Conservation (phyloP, 2,113 vertebrate genomes). For the Chinchilla lanigera region DNA sequence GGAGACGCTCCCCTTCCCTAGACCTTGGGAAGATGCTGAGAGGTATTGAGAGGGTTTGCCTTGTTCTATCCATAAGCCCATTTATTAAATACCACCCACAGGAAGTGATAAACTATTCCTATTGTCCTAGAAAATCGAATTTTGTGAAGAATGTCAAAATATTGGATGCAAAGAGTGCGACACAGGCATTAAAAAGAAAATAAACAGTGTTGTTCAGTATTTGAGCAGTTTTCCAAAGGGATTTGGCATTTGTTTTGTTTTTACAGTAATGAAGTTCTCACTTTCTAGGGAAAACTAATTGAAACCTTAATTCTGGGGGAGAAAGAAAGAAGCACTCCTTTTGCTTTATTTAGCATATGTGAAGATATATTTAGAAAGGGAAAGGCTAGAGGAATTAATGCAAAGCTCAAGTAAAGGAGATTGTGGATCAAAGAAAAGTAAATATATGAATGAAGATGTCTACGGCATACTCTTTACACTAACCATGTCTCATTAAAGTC, state of each 20-base stretch:
- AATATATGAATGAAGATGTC: background rate
- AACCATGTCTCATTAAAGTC: background rate
- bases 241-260: constrained; percentile 41
- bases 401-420: background rate
- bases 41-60: background rate
- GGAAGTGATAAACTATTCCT: background rate
- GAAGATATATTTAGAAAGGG: background rate
- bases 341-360: background rate
- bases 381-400: background rate
- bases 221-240: background rate
- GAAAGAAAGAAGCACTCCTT: background rate
- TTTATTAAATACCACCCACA: background rate
- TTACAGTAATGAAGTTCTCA: background rate
- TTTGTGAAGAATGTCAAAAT: background rate
- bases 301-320: background rate
- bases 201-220: background rate
- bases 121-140: background rate
- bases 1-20: background rate
- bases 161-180: background rate
- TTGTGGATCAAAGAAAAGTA: background rate
- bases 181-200: background rate
- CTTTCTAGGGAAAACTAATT: background rate
- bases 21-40: background rate
- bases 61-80: background rate
- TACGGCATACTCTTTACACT: background rate